phyloP scores from a whole-genome alignment of 2,888 invertebrate species.

The Hofmannophila pseudospretella region DNA sequence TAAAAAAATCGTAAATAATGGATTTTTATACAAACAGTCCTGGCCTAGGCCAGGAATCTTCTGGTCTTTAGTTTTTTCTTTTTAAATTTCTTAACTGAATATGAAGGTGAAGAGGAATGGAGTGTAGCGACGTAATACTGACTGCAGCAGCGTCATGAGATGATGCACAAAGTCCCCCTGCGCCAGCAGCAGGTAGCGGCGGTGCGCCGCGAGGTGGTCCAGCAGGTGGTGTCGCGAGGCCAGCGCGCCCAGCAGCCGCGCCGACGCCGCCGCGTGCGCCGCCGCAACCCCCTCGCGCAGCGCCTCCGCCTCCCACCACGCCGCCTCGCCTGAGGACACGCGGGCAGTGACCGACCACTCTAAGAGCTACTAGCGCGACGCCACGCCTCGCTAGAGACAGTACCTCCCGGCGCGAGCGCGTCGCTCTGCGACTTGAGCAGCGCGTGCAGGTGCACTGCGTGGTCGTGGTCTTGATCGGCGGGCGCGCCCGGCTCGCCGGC shows the following conservation, averaged over 20 bases:
- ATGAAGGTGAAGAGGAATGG: no score
- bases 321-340: conserved; percentile 20
- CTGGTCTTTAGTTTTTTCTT: no score
- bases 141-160: conserved; percentile 85
- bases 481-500: conserved; percentile 83
- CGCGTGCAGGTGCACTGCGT: conserved; percentile 81
- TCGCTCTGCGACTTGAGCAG: conserved; percentile 57
- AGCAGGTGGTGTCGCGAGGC: conserved; percentile 92
- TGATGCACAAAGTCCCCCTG: conserved; percentile 98
- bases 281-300: conserved; percentile 89
- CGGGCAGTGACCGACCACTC: no score
- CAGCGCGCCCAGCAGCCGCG: conserved; percentile 90
- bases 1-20: no score
- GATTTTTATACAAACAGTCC: no score
- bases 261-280: conserved; percentile 92
- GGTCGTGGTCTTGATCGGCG: conserved; percentile 27
- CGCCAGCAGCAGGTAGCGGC: conserved; percentile 93
- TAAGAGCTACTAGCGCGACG: no score
- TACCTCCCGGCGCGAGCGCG: no score
- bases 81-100: no score
- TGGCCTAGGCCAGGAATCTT: no score
- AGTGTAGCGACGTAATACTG: no score
- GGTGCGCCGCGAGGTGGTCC: conserved; percentile 93
- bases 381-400: no score
- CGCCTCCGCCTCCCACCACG: conserved; percentile 74